These are phyloP conservation scores for Eulemur macaco DNA, from an alignment of 2,113 vertebrate genomes.

Conservation along the genomic window DNA sequence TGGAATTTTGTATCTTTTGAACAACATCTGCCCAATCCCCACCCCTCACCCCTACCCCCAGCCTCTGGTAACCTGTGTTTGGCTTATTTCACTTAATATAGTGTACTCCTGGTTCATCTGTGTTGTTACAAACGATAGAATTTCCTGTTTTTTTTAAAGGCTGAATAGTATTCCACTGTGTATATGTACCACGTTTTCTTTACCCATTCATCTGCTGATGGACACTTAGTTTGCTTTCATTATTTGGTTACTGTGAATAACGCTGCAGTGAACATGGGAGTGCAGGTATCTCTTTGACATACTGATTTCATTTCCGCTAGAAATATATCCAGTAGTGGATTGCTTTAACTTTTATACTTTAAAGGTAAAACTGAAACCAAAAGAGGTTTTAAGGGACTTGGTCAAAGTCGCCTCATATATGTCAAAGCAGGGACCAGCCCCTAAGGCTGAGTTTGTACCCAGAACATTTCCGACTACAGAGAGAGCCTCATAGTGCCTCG, in stretches of 20 bases:
- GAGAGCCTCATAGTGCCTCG: accelerated
- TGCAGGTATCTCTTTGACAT: not conserved
- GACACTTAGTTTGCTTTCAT: not conserved
- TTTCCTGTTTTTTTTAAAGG: not conserved
- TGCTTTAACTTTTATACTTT: not conserved
- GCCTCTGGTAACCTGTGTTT: not conserved
- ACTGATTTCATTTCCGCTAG: not conserved
- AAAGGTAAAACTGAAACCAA: not conserved
- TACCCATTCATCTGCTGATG: not conserved
- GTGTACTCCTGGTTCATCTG: not conserved
- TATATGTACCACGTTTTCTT: not conserved
- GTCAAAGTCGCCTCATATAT: not conserved
- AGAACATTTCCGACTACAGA: not conserved
- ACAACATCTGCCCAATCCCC: not conserved
- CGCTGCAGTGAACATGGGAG: not conserved
- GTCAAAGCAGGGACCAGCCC: not conserved
- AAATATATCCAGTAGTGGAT: not conserved
- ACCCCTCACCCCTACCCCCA: not conserved
- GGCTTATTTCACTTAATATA: not conserved
- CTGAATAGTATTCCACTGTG: not conserved
- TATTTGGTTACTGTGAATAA: not conserved
- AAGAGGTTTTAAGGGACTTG: not conserved
- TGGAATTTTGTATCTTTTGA: not conserved
- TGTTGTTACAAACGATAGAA: not conserved
- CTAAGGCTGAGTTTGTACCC: not conserved